Base-by-base conservation (phyloP, 1,140 invertebrate genomes). In the Lithobius niger region DNA sequence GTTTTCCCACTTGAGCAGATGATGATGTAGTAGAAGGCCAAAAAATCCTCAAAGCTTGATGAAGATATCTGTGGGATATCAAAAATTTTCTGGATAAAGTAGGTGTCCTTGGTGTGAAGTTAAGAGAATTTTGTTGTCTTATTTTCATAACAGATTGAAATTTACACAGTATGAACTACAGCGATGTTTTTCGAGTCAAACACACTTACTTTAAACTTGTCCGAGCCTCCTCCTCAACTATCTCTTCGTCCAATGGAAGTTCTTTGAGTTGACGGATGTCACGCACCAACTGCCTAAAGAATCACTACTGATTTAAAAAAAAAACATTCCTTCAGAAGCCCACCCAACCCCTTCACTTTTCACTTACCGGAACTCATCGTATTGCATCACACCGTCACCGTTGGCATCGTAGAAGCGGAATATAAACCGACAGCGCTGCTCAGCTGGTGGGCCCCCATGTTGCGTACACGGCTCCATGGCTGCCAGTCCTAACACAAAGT, bases 371-470 rank as follows among this genome's bases (percentile, higher is more conserved):
- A 74, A 72, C 59, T 74, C 72, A 4, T 62, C 59, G 62, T 62
- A 67, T 44, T 69, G 65, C 25, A 77, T 57, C 26, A 64, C 58
- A 0, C 69, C 69, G 63, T 76, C 73, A 26, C 55, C 55, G 56
- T 76, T 69, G 26, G 54, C 55, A 59, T 76, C 74, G 62, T 77
- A 79, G 62, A 65, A 78, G 36, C 75, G 66, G 55, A 77, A 79
- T 31, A 78, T 77, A 56, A 76, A 78, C 55, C 75, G 65, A 64
- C 75, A 77, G 40, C 77, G 65, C 57, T 76, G 68, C 63, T 79
- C 76, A 0, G 74, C 77, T 18, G 75, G 71, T 52, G 69, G 66
- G 16, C 76, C 74, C 45, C 77, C 77, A 68, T 79, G 76, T 27
- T 70, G 71, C n/a, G 76, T 78, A 19, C 55, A 61, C 0, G 72